A percentile compares a stretch with the other conserved stretches of the same genome.
These are phyloP conservation scores for Byasa hedistus DNA, from an alignment of 2,888 invertebrate species.

Conservation along the genomic window DNA sequence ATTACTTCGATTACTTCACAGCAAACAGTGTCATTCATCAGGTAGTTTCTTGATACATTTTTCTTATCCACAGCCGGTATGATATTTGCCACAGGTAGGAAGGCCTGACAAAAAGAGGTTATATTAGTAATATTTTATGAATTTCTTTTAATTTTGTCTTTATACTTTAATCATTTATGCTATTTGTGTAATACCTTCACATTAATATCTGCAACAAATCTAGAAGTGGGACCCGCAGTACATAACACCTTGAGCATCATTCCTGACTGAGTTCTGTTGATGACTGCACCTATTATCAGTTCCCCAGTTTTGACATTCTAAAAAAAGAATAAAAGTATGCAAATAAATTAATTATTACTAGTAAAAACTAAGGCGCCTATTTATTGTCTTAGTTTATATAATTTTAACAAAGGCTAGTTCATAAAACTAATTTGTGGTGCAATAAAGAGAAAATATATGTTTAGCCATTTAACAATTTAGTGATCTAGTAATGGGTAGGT, in stretches of 20 bases:
- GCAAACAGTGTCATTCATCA: constrained; percentile 91
- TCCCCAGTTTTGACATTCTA: constrained; percentile 87
- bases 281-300: constrained; percentile 88
- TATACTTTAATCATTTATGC: background rate
- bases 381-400: no score
- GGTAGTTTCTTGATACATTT: constrained; percentile 87
- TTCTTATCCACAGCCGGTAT: constrained; percentile 90
- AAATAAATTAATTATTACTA: background rate
- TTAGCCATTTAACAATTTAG: background rate
- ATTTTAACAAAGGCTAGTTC: no score
- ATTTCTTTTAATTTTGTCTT: background rate
- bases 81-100: constrained; percentile 84
- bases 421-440: background rate
- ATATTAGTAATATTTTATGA: constrained; percentile 6
- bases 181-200: constrained; percentile 81
- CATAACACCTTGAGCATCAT: constrained; percentile 91
- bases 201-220: constrained; percentile 92
- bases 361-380: no score
- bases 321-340: constrained; percentile 18
- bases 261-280: constrained; percentile 86
- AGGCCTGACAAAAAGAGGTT: constrained; percentile 72
- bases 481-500: background rate
- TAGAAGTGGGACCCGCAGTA: constrained; percentile 87
- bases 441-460: background rate
- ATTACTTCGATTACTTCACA: constrained; percentile 93